phyloP scores from a whole-genome alignment of 1,140 invertebrate genomes.

The Lycorma delicatula region DNA sequence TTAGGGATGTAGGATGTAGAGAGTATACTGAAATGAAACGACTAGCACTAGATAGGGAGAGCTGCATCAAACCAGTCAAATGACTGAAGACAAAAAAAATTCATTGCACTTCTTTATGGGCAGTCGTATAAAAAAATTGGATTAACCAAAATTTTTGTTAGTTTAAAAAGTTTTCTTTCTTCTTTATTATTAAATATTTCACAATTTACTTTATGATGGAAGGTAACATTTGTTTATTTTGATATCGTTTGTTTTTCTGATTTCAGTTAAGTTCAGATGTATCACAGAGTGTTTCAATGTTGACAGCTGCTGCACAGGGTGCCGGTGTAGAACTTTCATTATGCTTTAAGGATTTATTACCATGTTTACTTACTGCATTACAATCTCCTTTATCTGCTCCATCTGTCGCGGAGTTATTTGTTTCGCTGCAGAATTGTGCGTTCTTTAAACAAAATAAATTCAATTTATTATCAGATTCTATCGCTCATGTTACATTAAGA shows the following conservation, averaged over 20 bases:
- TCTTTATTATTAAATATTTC: no score
- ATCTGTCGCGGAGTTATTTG: conserved; percentile 49
- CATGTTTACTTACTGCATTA: conserved; percentile 51
- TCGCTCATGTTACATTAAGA: conserved; percentile 60
- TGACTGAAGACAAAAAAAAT: no score
- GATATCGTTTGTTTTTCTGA: conserved; percentile 17
- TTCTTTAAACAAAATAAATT: neutral
- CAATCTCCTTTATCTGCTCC: conserved; percentile 61
- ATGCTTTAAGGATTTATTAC: conserved; percentile 45
- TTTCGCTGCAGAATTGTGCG: conserved; percentile 40
- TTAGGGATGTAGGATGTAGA: no score
- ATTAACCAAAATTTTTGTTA: no score
- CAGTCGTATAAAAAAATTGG: no score
- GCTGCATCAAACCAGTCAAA: no score
- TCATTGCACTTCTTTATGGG: no score
- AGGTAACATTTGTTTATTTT: no score
- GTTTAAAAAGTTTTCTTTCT: no score
- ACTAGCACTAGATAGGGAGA: no score
- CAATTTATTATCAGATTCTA: conserved; percentile 15
- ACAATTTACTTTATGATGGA: no score
- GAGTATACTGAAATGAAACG: no score
- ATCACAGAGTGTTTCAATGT: conserved; percentile 45
- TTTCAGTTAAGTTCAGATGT: conserved; percentile 23
- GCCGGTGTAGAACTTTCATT: conserved; percentile 33
- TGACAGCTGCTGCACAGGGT: conserved; percentile 45